Percentiles rank a stretch among this genome's conserved stretches.
These are phyloP conservation scores for Aphidoletes aphidimyza DNA, from an alignment of 2,888 invertebrate species.

Conservation along the genomic window DNA sequence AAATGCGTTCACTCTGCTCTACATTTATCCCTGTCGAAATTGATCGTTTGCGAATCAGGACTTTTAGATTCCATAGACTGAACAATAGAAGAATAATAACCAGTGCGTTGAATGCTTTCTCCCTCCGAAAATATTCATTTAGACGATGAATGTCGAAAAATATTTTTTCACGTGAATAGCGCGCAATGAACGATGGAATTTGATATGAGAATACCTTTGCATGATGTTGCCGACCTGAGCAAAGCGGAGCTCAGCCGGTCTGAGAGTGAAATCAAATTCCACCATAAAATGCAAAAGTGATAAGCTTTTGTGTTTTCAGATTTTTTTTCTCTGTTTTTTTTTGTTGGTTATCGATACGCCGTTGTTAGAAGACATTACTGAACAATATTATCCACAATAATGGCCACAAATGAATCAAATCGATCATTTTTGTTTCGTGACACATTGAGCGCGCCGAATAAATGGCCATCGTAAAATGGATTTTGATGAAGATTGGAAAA, in stretches of 20 bases:
- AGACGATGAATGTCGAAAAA: background rate
- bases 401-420: background rate
- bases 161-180: conserved; percentile 41
- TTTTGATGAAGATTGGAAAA: background rate
- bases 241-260: no score
- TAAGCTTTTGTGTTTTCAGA: conserved; percentile 18
- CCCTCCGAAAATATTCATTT: background rate
- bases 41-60: background rate
- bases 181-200: conserved; percentile 24
- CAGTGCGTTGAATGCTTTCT: conserved; percentile 11
- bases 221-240: background rate
- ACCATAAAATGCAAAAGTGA: conserved; percentile 35
- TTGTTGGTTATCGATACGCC: background rate
- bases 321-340: background rate
- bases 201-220: conserved; percentile 9
- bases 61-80: background rate
- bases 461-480: background rate
- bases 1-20: background rate
- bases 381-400: background rate
- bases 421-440: conserved; percentile 7
- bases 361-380: background rate
- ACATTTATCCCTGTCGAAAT: background rate
- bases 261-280: no score
- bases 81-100: background rate
- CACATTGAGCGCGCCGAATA: background rate